A percentile compares a stretch with the other conserved stretches of the same genome.
Evolutionary conservation across 2,888 invertebrate genomes (phyloP).

Genomic region (Apotomis turbidana): DNA sequence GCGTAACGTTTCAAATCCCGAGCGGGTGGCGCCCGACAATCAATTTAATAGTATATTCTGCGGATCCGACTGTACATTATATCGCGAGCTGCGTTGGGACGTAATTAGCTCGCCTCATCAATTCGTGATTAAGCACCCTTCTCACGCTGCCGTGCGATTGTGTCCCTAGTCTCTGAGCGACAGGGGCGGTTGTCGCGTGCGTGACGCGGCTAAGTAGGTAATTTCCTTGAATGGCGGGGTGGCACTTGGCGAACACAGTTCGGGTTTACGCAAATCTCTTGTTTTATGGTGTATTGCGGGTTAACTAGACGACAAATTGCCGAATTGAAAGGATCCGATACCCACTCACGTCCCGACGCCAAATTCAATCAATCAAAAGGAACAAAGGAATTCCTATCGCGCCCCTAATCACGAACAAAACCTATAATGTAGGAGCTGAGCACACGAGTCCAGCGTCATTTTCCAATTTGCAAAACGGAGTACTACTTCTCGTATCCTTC

Average conservation of each 20-base stretch:
- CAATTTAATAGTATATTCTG: constrained; percentile 28
- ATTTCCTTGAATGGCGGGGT: constrained; percentile 40
- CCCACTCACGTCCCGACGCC: not conserved
- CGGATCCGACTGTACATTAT: constrained; percentile 42
- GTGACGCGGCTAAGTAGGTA: constrained; percentile 34
- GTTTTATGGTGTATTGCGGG: constrained; percentile 38
- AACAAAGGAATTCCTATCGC: not conserved
- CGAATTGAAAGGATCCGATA: constrained; percentile 22
- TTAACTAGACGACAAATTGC: constrained; percentile 40
- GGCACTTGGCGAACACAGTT: constrained; percentile 33
- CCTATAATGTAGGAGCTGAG: not conserved
- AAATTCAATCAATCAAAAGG: constrained; percentile 14
- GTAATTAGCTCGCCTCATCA: constrained; percentile 49
- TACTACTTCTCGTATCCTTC: constrained; percentile 2
- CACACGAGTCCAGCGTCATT: not conserved
- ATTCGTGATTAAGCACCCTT: constrained; percentile 43
- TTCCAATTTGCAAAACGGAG: constrained; percentile 4
- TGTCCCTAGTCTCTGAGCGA: not conserved
- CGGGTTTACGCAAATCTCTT: constrained; percentile 42
- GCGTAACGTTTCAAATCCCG: constrained; percentile 1
- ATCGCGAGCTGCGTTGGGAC: constrained; percentile 40
- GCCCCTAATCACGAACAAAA: not conserved
- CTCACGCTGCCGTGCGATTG: not conserved
- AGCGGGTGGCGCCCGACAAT: constrained; percentile 14
- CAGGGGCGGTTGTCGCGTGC: constrained; percentile 13